Evolutionary conservation across 2,113 vertebrate species (phyloP).

Genomic region (Rhadina sibilatrix): DNA sequence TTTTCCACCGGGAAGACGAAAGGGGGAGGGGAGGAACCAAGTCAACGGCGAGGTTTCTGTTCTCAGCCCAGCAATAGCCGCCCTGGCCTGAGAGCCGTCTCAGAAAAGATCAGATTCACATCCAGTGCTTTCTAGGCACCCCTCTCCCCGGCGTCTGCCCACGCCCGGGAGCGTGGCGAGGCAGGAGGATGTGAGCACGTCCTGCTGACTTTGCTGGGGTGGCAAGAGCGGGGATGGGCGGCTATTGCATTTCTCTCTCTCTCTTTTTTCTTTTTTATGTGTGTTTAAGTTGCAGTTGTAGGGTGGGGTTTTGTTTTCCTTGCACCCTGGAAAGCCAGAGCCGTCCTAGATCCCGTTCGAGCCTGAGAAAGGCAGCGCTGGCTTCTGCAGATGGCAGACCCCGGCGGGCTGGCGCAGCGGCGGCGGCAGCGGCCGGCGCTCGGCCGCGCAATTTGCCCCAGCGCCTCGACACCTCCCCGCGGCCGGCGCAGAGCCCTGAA

Average conservation of each 20-base stretch:
- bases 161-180: background rate
- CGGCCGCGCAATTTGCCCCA: background rate
- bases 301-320: background rate
- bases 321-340: background rate
- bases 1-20: slow-evolving; percentile 16
- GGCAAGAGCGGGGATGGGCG: background rate
- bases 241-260: background rate
- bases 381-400: background rate
- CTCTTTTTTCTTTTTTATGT: no score
- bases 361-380: background rate
- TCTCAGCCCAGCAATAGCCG: background rate
- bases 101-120: background rate
- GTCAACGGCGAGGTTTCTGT: background rate
- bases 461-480: slow-evolving; percentile 14
- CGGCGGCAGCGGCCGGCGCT: background rate
- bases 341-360: background rate
- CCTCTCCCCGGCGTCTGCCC: background rate
- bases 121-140: background rate
- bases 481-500: slow-evolving; percentile 12
- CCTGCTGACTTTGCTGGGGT: background rate
- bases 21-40: background rate
- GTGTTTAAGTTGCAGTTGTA: background rate
- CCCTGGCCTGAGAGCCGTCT: background rate
- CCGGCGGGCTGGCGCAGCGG: background rate
- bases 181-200: background rate